Evolutionary conservation across 1,140 invertebrate genomes (phyloP).

Genomic region (Leptopilina clavipes): DNA sequence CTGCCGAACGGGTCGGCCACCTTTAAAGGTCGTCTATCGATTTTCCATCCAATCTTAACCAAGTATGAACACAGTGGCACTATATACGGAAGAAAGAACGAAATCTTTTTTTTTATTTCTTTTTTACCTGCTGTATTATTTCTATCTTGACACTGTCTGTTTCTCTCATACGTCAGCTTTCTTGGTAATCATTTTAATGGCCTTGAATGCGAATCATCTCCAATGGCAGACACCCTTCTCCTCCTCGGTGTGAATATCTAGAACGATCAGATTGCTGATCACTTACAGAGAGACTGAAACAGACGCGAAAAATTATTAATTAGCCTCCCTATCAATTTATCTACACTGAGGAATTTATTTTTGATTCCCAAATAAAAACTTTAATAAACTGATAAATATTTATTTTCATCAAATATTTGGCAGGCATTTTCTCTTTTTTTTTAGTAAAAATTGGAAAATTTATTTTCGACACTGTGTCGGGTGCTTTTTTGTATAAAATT

Average conservation of each 20-base stretch:
- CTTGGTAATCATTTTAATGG: slow-evolving; percentile 52
- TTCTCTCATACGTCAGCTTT: slow-evolving; percentile 55
- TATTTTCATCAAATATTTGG: too few relatives aligned
- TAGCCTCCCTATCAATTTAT: too few relatives aligned
- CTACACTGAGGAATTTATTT: too few relatives aligned
- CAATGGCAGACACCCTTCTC: slow-evolving; percentile 21
- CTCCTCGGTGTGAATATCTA: not conserved
- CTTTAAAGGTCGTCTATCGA: slow-evolving; percentile 63
- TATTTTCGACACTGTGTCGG: too few relatives aligned
- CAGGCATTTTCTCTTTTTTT: too few relatives aligned
- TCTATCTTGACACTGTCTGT: slow-evolving; percentile 38
- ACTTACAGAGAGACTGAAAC: not conserved
- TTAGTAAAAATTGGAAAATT: too few relatives aligned
- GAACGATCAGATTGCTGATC: slow-evolving; percentile 10
- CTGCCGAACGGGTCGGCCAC: slow-evolving; percentile 60
- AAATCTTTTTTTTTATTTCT: not conserved
- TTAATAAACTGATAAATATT: too few relatives aligned
- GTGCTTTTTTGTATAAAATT: not conserved
- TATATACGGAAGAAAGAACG: not conserved
- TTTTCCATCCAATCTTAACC: slow-evolving; percentile 44
- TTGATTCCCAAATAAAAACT: too few relatives aligned
- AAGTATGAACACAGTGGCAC: slow-evolving; percentile 24
- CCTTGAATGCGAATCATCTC: slow-evolving; percentile 55
- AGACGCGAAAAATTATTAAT: not conserved
- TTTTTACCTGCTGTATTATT: slow-evolving; percentile 16